These are phyloP conservation scores for Cheracebus regulus DNA, from an alignment of 2,797 vertebrate species.

Conservation along the genomic window DNA sequence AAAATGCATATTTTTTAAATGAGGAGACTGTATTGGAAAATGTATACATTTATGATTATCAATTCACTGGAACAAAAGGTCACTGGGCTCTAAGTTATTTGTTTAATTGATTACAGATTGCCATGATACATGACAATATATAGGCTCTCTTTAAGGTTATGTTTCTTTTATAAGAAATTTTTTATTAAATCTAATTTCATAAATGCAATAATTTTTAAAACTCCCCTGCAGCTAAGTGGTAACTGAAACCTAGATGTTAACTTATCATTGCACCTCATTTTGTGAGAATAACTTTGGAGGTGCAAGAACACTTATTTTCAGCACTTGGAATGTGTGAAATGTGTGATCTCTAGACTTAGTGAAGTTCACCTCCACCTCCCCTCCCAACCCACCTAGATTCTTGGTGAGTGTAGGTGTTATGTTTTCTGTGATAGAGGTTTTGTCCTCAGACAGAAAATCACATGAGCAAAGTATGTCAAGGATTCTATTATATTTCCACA, in stretches of 20 bases:
- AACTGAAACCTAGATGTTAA: slow-evolving; percentile 55
- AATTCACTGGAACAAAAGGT: neutral
- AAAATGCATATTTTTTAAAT: neutral
- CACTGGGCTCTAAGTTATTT: neutral
- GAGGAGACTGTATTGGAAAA: neutral
- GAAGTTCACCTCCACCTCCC: slow-evolving; percentile 37
- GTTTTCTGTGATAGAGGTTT: slow-evolving; percentile 53
- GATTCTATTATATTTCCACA: neutral
- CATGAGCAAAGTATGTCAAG: neutral
- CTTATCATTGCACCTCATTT: slow-evolving; percentile 40
- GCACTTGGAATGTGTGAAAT: slow-evolving; percentile 64
- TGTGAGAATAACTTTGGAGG: slow-evolving; percentile 65
- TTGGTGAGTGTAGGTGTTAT: slow-evolving; percentile 42
- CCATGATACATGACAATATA: neutral
- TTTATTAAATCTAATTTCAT: slow-evolving; percentile 37
- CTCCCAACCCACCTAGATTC: slow-evolving; percentile 6
- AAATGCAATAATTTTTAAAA: slow-evolving; percentile 26
- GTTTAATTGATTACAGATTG: neutral
- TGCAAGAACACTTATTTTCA: slow-evolving; percentile 78
- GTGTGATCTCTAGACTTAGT: slow-evolving; percentile 50
- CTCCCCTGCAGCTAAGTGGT: slow-evolving; percentile 52
- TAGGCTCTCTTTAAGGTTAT: neutral
- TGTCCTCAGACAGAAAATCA: slow-evolving; percentile 29
- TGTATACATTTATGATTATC: neutral
- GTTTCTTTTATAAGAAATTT: neutral